phyloP scores from a whole-genome alignment of 2,797 vertebrate genomes.

The Thaleichthys pacificus region DNA sequence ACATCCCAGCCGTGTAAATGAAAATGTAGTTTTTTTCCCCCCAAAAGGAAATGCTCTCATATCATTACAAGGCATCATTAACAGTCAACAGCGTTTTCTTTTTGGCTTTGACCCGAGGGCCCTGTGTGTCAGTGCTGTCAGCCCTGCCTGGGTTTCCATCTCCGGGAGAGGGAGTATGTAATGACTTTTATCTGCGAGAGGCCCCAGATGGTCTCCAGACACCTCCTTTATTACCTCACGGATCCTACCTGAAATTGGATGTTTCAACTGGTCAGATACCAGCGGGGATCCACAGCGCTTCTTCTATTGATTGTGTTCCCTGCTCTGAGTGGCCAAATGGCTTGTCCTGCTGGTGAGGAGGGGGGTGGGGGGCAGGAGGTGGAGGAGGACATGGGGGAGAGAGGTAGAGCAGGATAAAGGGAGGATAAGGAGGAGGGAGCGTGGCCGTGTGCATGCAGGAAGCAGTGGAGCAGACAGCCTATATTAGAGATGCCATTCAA shows the following conservation, averaged over 20 bases:
- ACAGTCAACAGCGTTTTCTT: conserved; percentile 16
- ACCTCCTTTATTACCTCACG: conserved; percentile 34
- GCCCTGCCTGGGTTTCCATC: conserved; percentile 13
- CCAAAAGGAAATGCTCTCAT: conserved; percentile 17
- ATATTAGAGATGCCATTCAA: not conserved
- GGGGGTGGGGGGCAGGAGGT: not conserved
- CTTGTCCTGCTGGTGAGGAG: not conserved
- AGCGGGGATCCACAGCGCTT: conserved; percentile 19
- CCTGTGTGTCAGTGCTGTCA: conserved; percentile 10
- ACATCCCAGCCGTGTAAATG: too few relatives aligned
- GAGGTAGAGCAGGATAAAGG: not conserved
- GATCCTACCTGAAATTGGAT: conserved; percentile 45
- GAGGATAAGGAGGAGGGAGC: not conserved
- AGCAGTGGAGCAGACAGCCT: not conserved
- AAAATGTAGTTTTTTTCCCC: too few relatives aligned
- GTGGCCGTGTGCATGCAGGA: not conserved
- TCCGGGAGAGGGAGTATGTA: conserved; percentile 17
- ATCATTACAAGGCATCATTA: conserved; percentile 41
- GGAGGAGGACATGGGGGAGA: not conserved
- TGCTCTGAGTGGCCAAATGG: conserved; percentile 9
- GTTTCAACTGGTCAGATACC: conserved; percentile 27
- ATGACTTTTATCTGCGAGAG: conserved; percentile 46
- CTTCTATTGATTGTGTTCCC: conserved; percentile 27
- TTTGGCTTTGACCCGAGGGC: conserved; percentile 27
- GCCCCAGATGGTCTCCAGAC: conserved; percentile 42